Evolutionary conservation across 2,888 invertebrate species (phyloP).

Genomic region (Oligia latruncula): DNA sequence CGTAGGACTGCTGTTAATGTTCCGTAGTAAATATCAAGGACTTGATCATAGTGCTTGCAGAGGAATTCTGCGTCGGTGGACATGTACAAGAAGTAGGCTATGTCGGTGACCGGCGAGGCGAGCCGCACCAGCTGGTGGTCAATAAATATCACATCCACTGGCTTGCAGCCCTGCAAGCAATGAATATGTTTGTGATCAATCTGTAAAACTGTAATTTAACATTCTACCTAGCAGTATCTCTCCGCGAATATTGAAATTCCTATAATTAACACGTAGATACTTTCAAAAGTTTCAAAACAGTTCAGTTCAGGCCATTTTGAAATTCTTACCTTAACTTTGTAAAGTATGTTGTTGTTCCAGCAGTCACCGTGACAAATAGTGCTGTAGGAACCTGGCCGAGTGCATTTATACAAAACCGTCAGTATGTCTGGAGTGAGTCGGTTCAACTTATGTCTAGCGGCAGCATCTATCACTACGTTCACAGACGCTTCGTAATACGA

Average conservation of each 20-base stretch:
- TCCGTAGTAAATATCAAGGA: conserved; percentile 79
- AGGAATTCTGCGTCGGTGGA: conserved; percentile 77
- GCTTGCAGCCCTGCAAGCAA: conserved; percentile 77
- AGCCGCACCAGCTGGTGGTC: conserved; percentile 80
- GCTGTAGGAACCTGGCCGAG: conserved; percentile 71
- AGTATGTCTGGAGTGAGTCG: conserved; percentile 73
- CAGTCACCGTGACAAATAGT: conserved; percentile 83
- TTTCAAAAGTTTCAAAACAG: neutral
- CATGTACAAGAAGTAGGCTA: conserved; percentile 83
- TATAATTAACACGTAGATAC: neutral
- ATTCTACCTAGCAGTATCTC: neutral
- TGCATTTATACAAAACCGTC: conserved; percentile 75
- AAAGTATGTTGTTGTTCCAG: conserved; percentile 82
- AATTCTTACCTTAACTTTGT: conserved; percentile 76
- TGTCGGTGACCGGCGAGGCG: conserved; percentile 81
- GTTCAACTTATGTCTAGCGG: conserved; percentile 71
- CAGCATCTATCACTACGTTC: conserved; percentile 72
- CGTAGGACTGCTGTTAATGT: conserved; percentile 79
- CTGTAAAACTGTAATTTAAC: neutral
- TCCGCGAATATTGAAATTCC: neutral
- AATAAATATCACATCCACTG: conserved; percentile 78
- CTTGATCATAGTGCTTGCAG: conserved; percentile 73
- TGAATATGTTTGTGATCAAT: conserved; percentile 14
- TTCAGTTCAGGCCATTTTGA: neutral
- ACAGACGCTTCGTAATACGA: conserved; percentile 79